Evolutionary conservation across 2,113 vertebrate species (phyloP), one percentile per base, ranked within the genome.

Genomic region (Fregetta grallaria): DNA sequence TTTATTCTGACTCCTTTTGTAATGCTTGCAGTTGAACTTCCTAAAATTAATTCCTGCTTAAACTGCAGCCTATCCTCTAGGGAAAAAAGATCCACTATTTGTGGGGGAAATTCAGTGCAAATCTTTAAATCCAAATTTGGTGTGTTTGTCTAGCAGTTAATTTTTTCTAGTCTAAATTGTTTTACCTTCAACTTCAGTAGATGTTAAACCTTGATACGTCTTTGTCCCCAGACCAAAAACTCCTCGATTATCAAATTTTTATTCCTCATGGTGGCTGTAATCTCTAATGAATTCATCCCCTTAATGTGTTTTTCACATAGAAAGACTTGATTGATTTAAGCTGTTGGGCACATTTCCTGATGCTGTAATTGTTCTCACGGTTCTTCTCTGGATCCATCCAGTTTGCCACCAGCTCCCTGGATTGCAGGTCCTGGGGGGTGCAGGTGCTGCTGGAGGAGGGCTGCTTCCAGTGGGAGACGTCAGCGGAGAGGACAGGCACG

Each of bases 21-120:
- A 75, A 71, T 2, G 6, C 42, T 55, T 85, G 74, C 3, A 1
- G 84, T 34, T 82, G 84, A 85, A 94, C 45, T 87, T 87, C 80
- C 80, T 94, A 66, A 87, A 96, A 87, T 90, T 74, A 86, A 93
- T 94, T 96, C 53, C 58, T 89, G 11, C 29, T 95, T 92, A 89
- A 96, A 50, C 55, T 67, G 13, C 16, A 88, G 65, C 26, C 38
- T 80, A 26, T 86, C 32, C 80, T 74, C 50, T 74, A 21, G 22
- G n/a, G 11, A 3, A 62, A 77, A 59, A 44, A 44, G 9, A 11
- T 23, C 42, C 9, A 44, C 11, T 53, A 66, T 62, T 90, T 76
- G 29, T 15, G 10, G 15, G 11, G 20, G 7, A 72, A 80, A 83
- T 84, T 63, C 44, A 68, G 15, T 61, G 50, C 34, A 72, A 72